Evolutionary conservation across 2,888 invertebrate species (phyloP), one percentile per base, ranked within the genome.

Genomic region (Mesodorylaimus sp.): DNA sequence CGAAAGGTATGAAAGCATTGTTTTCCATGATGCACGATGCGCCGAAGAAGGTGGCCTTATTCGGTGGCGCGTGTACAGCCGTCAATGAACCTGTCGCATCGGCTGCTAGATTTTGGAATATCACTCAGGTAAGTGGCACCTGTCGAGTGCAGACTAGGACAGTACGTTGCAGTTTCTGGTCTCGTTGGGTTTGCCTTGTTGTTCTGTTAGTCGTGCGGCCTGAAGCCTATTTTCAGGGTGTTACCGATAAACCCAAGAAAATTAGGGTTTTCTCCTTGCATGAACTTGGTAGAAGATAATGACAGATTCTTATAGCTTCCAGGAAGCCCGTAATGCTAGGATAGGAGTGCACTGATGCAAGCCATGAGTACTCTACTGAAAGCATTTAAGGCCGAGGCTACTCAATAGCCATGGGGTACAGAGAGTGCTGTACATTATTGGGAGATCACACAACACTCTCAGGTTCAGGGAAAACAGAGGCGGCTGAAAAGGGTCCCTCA

Each of bases 61-160:
- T 93, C 63, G 93, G 93, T 1, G 91, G 87, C 2, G 88, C 89
- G 2, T 93, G 93, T 69, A 88, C 88, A 0, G 83, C 85, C 65
- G 91, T 93, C 58, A 93, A 91, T 0, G 89, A 91, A 68, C 89
- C 91, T 39, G 87, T 93, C 56, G 91, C 91, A 7, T 88, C 91
- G 70, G 88, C 89, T 3, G 85, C 88, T 50, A 87, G 87, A 62
- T 89, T 88, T 68, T 97, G 93, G 89, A 84, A 88, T 65, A 76
- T 97, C 49, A 85, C 87, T 0, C 91, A 89, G 78, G 84, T 83
- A 70, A 65, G 62, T 39, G 23, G 52, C 19, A 29, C 24, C 21
- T 19, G 10, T 29, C 23, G 16, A 16, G 19, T 44, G 13, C 13
- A 16, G 19, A 46, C 44, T 24, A 16, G 16, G n/a, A 41, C 16